These are phyloP conservation scores for Drosophila recens DNA, from an alignment of 2,888 invertebrate genomes.

Conservation along the genomic window DNA sequence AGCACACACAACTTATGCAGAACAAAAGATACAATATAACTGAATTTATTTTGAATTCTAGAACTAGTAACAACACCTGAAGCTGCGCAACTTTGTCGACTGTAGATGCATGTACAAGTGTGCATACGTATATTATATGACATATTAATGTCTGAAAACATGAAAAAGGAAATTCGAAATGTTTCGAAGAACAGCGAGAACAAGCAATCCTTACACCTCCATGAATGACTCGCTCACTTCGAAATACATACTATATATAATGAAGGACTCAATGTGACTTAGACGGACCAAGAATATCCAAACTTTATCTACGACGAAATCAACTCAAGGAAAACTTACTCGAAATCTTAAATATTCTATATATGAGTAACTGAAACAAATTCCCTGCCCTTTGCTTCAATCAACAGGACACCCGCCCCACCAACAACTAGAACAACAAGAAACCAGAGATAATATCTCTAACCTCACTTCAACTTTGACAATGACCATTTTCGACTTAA, in stretches of 20 bases:
- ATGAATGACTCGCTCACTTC: neutral
- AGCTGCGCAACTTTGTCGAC: constrained; percentile 27
- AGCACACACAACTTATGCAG: neutral
- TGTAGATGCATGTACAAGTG: neutral
- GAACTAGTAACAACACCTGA: constrained; percentile 1
- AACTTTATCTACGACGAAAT: neutral
- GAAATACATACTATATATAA: neutral
- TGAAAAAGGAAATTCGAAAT: neutral
- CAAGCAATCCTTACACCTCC: neutral
- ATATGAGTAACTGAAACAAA: neutral
- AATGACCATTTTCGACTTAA: neutral
- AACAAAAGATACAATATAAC: neutral
- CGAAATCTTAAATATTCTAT: too few species aligned
- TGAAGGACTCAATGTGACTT: neutral
- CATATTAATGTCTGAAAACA: neutral
- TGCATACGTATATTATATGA: neutral
- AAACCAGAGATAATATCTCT: neutral
- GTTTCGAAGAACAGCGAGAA: neutral
- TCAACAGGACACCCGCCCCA: neutral
- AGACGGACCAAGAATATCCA: constrained; percentile 1
- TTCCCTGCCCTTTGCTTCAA: constrained; percentile 2
- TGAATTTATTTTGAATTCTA: neutral
- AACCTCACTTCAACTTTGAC: neutral
- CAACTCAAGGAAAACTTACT: too few species aligned
- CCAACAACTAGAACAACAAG: neutral